Percentiles rank a stretch among this genome's conserved stretches.
Conservation (phyloP, 2,888 invertebrate genomes). For the Rhagophthalmus giganteus region DNA sequence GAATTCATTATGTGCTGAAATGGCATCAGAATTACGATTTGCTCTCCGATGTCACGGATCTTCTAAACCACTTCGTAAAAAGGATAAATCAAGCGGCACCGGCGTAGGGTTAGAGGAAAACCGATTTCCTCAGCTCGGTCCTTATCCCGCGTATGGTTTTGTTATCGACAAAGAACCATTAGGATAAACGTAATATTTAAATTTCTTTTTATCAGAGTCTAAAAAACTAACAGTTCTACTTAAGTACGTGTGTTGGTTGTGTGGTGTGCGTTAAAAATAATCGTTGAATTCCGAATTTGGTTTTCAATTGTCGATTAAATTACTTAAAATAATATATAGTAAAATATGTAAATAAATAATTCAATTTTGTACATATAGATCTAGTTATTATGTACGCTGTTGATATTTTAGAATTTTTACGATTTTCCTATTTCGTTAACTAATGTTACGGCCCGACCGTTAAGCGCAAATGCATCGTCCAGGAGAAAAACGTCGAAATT, state of each 20-base stretch:
- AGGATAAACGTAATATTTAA: constrained; percentile 37
- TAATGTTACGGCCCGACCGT: not conserved
- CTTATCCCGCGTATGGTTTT: constrained; percentile 68
- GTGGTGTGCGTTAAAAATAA: constrained; percentile 10
- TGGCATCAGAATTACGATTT: constrained; percentile 72
- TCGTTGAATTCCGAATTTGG: too few species aligned
- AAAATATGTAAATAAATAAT: constrained; percentile 16
- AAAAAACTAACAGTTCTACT: not conserved
- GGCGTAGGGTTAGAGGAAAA: constrained; percentile 46
- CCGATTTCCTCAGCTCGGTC: constrained; percentile 55
- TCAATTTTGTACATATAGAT: constrained; percentile 17
- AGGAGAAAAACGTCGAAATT: too few species aligned
- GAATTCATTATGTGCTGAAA: constrained; percentile 73
- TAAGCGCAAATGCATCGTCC: not conserved
- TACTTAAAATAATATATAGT: constrained; percentile 2
- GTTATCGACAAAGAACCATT: constrained; percentile 56
- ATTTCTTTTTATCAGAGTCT: constrained; percentile 1
- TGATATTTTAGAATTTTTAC: constrained; percentile 23
- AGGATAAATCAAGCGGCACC: constrained; percentile 40
- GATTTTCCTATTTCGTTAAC: constrained; percentile 11
- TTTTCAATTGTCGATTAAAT: too few species aligned
- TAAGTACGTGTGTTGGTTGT: not conserved
- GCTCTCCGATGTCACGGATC: constrained; percentile 69
- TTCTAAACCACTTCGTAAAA: constrained; percentile 57
- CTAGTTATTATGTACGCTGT: constrained; percentile 9